phyloP scores from a whole-genome alignment of 2,113 vertebrate genomes.

The Spilogale gracilis region DNA sequence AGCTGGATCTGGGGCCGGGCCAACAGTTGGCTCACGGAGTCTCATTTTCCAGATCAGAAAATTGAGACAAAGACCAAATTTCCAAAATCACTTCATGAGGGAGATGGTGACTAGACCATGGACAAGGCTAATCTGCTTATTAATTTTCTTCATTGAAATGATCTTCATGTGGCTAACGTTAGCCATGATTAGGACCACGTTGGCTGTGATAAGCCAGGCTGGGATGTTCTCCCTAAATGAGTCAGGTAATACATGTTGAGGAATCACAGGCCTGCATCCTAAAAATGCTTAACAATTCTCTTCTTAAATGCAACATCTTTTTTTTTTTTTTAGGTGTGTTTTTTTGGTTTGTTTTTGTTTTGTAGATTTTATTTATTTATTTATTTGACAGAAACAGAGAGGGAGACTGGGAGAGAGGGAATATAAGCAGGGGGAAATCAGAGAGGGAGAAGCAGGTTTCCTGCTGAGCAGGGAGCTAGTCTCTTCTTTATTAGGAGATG shows the following conservation, averaged over 20 bases:
- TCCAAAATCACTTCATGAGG: neutral
- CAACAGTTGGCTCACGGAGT: neutral
- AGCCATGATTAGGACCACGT: neutral
- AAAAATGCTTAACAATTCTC: neutral
- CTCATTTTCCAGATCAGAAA: slow-evolving; percentile 25
- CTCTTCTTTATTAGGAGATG: neutral
- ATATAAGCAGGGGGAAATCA: no score
- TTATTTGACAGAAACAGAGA: no score
- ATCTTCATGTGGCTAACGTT: neutral
- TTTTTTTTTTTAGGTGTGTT: no score
- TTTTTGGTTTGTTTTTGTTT: no score
- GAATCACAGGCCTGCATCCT: neutral
- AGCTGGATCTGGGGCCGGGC: neutral
- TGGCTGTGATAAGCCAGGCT: neutral
- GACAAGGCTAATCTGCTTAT: neutral
- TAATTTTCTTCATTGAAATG: slow-evolving; percentile 12
- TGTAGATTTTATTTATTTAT: no score
- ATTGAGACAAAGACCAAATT: neutral
- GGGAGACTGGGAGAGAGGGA: no score
- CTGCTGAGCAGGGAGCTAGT: neutral
- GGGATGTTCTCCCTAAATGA: neutral
- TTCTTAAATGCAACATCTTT: neutral
- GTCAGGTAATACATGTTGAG: neutral
- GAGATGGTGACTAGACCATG: neutral
- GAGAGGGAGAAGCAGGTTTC: no score